Base-by-base conservation (phyloP, 2,797 vertebrate species). In the Glossophaga mutica region DNA sequence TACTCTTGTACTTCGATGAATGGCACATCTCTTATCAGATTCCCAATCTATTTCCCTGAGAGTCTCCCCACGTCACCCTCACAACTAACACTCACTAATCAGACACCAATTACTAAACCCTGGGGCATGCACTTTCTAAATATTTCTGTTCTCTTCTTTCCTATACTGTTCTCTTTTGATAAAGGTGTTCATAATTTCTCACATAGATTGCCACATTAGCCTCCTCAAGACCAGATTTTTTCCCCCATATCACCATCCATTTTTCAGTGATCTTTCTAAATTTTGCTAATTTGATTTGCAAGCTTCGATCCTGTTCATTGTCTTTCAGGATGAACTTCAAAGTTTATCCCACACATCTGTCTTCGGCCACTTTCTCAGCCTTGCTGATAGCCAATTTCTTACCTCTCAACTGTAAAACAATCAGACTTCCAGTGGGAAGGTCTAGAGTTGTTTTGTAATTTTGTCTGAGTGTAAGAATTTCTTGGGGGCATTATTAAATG, bases 181-280 rank as follows among this genome's bases (percentile, higher is more conserved):
- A 48, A 73, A 24, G 62, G 21, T 59, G 46, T 67, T 82, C 14
- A 6, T 48, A 68, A 62, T n/a, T 83, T 92, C 26, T 95, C 34
- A 32, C 44, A 52, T 26, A 70, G 24, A 84, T 70, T 65, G 21
- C 32, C n/a, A 24, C n/a, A 39, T 90, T 55, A 94, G 19, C 9
- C 11, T 65, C 37, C 24, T 85, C 2, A 82, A 55, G 70, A 62
- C 9, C 15, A 59, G 34, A 15, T 88, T 81, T 92, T 22, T 34
- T 34, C 78, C 55, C 46, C 24, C 9, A 14, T 9, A 57, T 50
- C 26, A 77, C n/a, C 37, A 4, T 48, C 34, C 22, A 21, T 71
- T 70, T 94, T 46, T 78, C 70, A 86, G 44, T 39, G 18, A 46
- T 67, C 55, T 93, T 94, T 92, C 24, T 37, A 71, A 91, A 94